Percentiles rank a stretch among this genome's conserved stretches.
Evolutionary conservation across 2,888 invertebrate genomes (phyloP).

Genomic region (Drosophila vallismaia): DNA sequence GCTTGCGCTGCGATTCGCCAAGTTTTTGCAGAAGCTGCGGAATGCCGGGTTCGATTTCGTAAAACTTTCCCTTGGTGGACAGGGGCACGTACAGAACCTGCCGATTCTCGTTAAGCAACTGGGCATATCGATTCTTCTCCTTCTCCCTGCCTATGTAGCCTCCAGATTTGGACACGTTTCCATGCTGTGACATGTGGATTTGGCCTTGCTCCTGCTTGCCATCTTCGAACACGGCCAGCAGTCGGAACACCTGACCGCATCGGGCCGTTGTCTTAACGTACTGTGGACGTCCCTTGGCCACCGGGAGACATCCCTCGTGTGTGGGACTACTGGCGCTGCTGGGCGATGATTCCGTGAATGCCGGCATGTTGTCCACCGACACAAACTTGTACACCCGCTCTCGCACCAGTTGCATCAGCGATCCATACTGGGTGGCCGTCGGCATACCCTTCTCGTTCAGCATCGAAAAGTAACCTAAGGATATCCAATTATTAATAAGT

Average conservation of each 20-base stretch:
- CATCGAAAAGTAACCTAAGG: slow-evolving; percentile 88
- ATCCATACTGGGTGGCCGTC: slow-evolving; percentile 87
- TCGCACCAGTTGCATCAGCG: slow-evolving; percentile 87
- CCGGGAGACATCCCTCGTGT: slow-evolving; percentile 76
- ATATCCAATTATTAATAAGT: slow-evolving; percentile 13
- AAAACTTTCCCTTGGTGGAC: slow-evolving; percentile 90
- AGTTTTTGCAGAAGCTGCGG: slow-evolving; percentile 83
- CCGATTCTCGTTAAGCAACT: slow-evolving; percentile 89
- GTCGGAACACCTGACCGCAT: slow-evolving; percentile 89
- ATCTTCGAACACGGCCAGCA: slow-evolving; percentile 91
- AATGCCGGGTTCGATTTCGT: slow-evolving; percentile 87
- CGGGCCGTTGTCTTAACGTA: slow-evolving; percentile 89
- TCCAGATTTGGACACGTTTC: slow-evolving; percentile 46
- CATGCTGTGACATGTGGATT: slow-evolving; percentile 42
- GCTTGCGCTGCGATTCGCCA: slow-evolving; percentile 75
- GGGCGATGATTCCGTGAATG: slow-evolving; percentile 82
- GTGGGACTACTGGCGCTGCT: slow-evolving; percentile 74
- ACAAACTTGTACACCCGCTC: slow-evolving; percentile 86
- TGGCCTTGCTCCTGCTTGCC: slow-evolving; percentile 84
- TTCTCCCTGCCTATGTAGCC: slow-evolving; percentile 79
- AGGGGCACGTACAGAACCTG: slow-evolving; percentile 90
- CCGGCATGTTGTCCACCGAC: slow-evolving; percentile 84
- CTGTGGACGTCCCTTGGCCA: slow-evolving; percentile 81
- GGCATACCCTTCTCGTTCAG: slow-evolving; percentile 88
- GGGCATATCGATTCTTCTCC: slow-evolving; percentile 87